phyloP scores from a whole-genome alignment of 2,888 invertebrate genomes.

The Serrognathus titanus region DNA sequence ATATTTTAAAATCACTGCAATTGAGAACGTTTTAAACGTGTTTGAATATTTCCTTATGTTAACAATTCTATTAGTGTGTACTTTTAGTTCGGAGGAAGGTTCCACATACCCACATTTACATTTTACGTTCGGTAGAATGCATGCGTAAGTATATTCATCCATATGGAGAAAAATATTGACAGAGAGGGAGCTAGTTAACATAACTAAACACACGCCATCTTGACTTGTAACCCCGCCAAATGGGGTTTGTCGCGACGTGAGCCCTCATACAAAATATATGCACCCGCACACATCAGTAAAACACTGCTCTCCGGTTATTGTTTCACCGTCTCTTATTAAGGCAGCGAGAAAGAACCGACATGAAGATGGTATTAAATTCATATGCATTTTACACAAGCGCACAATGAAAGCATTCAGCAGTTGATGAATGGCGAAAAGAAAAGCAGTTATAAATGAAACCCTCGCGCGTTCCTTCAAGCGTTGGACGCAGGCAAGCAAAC shows the following conservation, averaged over 20 bases:
- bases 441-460: slow-evolving; percentile 20
- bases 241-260: slow-evolving; percentile 32
- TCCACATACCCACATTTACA: slow-evolving; percentile 24
- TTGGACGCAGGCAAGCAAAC: slow-evolving; percentile 26
- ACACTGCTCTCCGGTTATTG: slow-evolving; percentile 6
- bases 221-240: slow-evolving; percentile 30
- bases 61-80: too few relatives aligned
- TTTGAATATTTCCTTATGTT: too few relatives aligned
- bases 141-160: slow-evolving; percentile 30
- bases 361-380: slow-evolving; percentile 10
- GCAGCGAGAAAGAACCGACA: background rate
- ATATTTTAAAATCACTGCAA: too few relatives aligned
- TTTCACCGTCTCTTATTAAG: slow-evolving; percentile 5
- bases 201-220: slow-evolving; percentile 41
- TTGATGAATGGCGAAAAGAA: slow-evolving; percentile 16
- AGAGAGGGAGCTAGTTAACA: slow-evolving; percentile 38
- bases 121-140: slow-evolving; percentile 23
- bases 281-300: slow-evolving; percentile 19
- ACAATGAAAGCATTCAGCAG: slow-evolving; percentile 2
- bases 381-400: slow-evolving; percentile 10
- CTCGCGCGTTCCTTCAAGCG: slow-evolving; percentile 23
- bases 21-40: too few relatives aligned
- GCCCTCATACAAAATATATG: slow-evolving; percentile 24
- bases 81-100: background rate
- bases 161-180: slow-evolving; percentile 37